Evolutionary conservation across 2,113 vertebrate species (phyloP).

Genomic region (Rhynchomys soricoides): DNA sequence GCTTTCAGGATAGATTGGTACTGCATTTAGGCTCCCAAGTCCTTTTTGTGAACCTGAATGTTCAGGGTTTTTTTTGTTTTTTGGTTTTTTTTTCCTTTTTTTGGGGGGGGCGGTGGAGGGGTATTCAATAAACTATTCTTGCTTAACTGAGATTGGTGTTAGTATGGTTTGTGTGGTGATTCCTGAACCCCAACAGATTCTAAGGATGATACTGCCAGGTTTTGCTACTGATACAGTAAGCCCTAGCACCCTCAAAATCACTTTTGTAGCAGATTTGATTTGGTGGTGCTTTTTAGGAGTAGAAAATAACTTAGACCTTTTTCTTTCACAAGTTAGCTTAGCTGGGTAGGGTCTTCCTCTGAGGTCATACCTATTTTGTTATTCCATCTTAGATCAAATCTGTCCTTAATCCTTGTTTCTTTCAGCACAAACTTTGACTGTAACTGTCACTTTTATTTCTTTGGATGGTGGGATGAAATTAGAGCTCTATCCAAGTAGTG

Average conservation of each 20-base stretch:
- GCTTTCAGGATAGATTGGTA: no score
- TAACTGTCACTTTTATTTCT: no score
- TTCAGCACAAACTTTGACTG: neutral
- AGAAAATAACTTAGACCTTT: neutral
- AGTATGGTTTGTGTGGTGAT: no score
- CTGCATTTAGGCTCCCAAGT: no score
- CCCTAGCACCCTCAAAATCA: neutral
- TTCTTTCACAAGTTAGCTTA: neutral
- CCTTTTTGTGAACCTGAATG: no score
- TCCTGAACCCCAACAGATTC: neutral
- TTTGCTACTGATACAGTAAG: neutral
- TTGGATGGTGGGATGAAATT: no score
- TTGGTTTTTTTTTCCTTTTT: no score
- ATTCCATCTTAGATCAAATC: neutral
- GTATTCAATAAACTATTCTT: no score
- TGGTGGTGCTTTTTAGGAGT: neutral
- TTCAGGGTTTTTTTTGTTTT: no score
- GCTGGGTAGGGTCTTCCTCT: neutral
- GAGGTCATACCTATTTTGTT: neutral
- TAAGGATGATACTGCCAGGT: neutral
- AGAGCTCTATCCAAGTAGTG: no score
- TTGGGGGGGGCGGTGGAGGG: no score
- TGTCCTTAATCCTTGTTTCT: neutral
- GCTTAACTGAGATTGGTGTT: no score
- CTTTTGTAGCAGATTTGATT: neutral